Evolutionary conservation across 2,888 invertebrate species (phyloP).

Genomic region (Cheilosia impressa): DNA sequence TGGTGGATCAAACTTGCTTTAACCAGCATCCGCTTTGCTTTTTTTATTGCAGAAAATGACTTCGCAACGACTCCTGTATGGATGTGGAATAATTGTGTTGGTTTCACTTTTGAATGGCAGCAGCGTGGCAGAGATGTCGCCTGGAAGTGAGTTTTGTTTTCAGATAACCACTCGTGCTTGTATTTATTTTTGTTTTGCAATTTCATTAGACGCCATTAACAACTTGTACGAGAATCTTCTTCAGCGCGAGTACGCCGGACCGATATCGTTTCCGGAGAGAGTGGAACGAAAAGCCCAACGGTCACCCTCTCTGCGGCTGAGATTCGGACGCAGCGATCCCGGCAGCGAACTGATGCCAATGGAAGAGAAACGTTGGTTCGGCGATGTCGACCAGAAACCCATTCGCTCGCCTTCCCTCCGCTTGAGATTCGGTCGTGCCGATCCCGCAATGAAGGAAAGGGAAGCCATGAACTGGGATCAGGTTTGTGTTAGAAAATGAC

Average conservation of each 20-base stretch:
- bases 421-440: constrained; percentile 90
- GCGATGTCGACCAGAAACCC: constrained; percentile 88
- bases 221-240: constrained; percentile 82
- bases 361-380: constrained; percentile 82
- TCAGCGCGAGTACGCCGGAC: constrained; percentile 83
- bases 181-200: too few species aligned
- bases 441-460: constrained; percentile 85
- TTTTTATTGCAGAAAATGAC: constrained; percentile 65
- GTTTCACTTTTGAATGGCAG: constrained; percentile 57
- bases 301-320: constrained; percentile 90
- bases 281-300: constrained; percentile 91
- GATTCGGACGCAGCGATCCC: constrained; percentile 91
- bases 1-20: constrained; percentile 55
- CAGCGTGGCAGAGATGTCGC: constrained; percentile 76
- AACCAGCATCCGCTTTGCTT: constrained; percentile 32
- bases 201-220: constrained; percentile 78
- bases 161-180: not conserved
- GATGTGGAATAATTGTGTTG: constrained; percentile 66
- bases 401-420: constrained; percentile 90
- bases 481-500: constrained; percentile 38
- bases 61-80: constrained; percentile 68
- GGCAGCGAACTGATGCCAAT: constrained; percentile 80
- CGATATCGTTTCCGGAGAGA: constrained; percentile 84
- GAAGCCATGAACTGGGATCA: constrained; percentile 68
- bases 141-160: constrained; percentile 72